Base-by-base conservation (phyloP, 30 jellyfish, hydroid and myxozoan species). In the Hydractinia symbiolongicarpus region DNA sequence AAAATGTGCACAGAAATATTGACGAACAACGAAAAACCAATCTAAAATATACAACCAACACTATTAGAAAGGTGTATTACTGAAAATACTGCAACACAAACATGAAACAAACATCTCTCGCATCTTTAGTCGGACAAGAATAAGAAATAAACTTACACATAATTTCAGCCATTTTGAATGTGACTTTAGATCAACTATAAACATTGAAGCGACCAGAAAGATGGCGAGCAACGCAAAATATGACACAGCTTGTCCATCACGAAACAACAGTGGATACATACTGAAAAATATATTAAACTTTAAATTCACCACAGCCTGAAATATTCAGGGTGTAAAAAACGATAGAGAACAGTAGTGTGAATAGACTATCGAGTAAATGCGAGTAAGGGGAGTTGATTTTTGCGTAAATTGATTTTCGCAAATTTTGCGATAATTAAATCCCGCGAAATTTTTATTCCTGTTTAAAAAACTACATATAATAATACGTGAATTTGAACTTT, bases 181-280 rank as follows among this genome's bases (percentile, higher is more conserved):
- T 5, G 16, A 7, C 53, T 40, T 40, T 6, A 61, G 8, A 61
- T 50, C 68, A 13, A 67, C 10, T 55, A 78, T 51, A 30, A 15
- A 72, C 40, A 64, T 4, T 19, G 91, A 81, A 53, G 86, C 7
- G 52, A 86, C 72, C 13, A 79, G 53, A 57, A 86, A 86, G 8
- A 91, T 40, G 57, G 70, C 57, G 54, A 84, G 30, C 9, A 88
- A 53, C 10, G 94, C 95, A 66, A 83, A 50, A 57, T 91, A 91
- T 10, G 98, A 85, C 4, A 67, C 11, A 11, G 93, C 68, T 67
- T 91, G 98, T 21, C 98, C 98, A 80, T 91, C 98, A 11, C 96
- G 84, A 7, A 64, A 88, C 53, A 91, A 87, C 44, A 91, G 76
- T 19, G 98, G 98, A 62, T 71, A 91, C 98, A 91, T 91, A 84